Percentiles rank a stretch among this genome's conserved stretches.
These are phyloP conservation scores for Spinus olivaceus DNA, from an alignment of 2,797 vertebrate genomes.

Conservation along the genomic window DNA sequence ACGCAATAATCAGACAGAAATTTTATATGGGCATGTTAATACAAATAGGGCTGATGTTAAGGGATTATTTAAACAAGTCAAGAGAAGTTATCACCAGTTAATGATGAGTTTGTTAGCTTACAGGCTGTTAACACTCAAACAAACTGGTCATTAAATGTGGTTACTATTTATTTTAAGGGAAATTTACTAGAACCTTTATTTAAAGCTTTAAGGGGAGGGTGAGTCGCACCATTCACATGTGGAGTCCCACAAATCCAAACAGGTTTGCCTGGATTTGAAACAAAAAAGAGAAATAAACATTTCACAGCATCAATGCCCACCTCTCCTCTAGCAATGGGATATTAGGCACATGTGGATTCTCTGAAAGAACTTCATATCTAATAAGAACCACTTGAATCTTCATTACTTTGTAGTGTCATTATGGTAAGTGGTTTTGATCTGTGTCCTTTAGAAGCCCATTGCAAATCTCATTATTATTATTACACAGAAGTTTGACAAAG, in stretches of 20 bases:
- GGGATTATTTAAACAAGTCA: conserved; percentile 70
- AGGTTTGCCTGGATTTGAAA: conserved; percentile 35
- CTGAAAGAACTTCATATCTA: conserved; percentile 61
- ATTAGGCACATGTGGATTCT: conserved; percentile 54
- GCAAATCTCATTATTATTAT: conserved; percentile 69
- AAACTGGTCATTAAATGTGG: conserved; percentile 77
- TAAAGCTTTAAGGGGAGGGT: conserved; percentile 68
- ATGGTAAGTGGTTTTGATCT: conserved; percentile 70
- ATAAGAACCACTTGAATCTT: conserved; percentile 77
- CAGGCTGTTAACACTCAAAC: conserved; percentile 81
- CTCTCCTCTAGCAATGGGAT: conserved; percentile 41
- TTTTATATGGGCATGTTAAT: conserved; percentile 29
- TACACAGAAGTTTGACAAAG: conserved; percentile 66
- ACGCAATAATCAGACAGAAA: not conserved
- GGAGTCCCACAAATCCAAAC: conserved; percentile 51
- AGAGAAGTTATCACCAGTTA: conserved; percentile 78
- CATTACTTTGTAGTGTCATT: conserved; percentile 75
- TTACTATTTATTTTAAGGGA: conserved; percentile 75
- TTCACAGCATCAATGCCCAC: conserved; percentile 18
- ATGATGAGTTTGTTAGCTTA: conserved; percentile 78
- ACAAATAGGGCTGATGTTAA: conserved; percentile 57
- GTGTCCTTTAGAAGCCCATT: conserved; percentile 63
- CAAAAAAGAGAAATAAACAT: conserved; percentile 18
- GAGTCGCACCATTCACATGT: conserved; percentile 19
- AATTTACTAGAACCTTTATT: conserved; percentile 73